Percentiles rank a stretch among this genome's conserved stretches.
These are phyloP conservation scores for Neosalanx taihuensis DNA, from an alignment of 2,797 vertebrate species.

Conservation along the genomic window DNA sequence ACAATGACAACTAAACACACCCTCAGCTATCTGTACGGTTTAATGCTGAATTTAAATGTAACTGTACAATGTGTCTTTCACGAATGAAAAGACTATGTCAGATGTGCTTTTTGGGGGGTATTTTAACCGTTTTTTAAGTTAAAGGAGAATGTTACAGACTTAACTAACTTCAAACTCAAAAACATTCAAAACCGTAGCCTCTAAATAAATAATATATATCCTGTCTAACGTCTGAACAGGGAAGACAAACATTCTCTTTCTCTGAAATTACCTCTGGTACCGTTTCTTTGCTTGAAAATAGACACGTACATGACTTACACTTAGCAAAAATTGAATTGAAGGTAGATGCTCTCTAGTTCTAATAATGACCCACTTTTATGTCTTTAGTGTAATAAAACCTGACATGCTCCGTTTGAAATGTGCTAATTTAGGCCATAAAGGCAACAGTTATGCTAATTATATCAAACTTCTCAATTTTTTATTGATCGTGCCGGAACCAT, in stretches of 20 bases:
- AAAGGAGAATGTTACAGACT: too few species aligned
- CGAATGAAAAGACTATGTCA: too few species aligned
- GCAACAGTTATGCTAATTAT: conserved; percentile 31
- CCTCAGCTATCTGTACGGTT: background rate
- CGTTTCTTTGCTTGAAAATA: background rate
- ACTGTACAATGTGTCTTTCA: too few species aligned
- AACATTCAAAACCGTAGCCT: background rate
- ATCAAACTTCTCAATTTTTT: conserved; percentile 39
- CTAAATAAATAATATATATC: background rate
- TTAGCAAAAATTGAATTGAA: background rate
- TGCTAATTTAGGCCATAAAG: conserved; percentile 13
- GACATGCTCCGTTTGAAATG: conserved; percentile 20
- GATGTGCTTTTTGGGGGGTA: too few species aligned
- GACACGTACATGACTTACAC: conserved; percentile 6
- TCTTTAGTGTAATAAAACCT: conserved; percentile 17
- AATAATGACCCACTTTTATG: conserved; percentile 23
- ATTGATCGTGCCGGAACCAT: conserved; percentile 26
- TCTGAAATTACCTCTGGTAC: background rate
- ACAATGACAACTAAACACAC: background rate
- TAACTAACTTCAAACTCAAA: too few species aligned
- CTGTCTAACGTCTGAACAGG: background rate
- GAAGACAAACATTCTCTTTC: background rate
- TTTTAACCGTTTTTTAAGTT: too few species aligned
- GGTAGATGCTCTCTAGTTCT: background rate
- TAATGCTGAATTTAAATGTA: background rate